A percentile compares a stretch with the other conserved stretches of the same genome.
Evolutionary conservation across 1,140 invertebrate species (phyloP).

Genomic region (Leptopilina boulardi): DNA sequence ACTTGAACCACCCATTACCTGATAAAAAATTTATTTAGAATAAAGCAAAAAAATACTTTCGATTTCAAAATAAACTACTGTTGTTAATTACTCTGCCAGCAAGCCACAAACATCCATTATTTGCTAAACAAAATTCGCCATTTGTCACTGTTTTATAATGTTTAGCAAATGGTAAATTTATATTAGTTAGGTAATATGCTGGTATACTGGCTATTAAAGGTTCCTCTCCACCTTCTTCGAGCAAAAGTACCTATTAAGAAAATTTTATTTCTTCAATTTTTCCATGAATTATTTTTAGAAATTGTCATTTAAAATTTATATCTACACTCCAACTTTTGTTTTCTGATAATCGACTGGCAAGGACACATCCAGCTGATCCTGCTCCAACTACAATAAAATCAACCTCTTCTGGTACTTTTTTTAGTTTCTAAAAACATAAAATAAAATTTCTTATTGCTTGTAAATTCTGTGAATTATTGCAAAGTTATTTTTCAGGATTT

Average conservation of each 20-base stretch:
- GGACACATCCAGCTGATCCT: constrained; percentile 77
- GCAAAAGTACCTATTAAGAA: constrained; percentile 66
- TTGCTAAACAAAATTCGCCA: constrained; percentile 39
- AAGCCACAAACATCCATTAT: constrained; percentile 30
- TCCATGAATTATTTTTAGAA: not conserved
- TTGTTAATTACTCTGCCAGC: constrained; percentile 38
- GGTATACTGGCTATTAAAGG: constrained; percentile 66
- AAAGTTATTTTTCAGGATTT: no score
- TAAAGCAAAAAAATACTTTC: no score
- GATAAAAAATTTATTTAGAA: no score
- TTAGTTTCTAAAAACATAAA: not conserved
- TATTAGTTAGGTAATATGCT: constrained; percentile 58
- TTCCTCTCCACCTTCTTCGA: constrained; percentile 70
- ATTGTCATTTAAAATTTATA: not conserved
- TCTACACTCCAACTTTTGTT: constrained; percentile 53
- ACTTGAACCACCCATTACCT: not conserved
- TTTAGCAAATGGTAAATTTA: constrained; percentile 76
- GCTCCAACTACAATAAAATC: constrained; percentile 69
- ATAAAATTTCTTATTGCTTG: no score
- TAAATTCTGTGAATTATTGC: no score
- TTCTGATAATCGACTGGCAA: constrained; percentile 77
- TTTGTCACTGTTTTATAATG: constrained; percentile 73
- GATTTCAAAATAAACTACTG: no score
- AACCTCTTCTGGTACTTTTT: constrained; percentile 21
- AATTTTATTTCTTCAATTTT: not conserved